These are phyloP conservation scores for Eptatretus burgeri DNA, from an alignment of 2,113 vertebrate genomes.

Conservation along the genomic window DNA sequence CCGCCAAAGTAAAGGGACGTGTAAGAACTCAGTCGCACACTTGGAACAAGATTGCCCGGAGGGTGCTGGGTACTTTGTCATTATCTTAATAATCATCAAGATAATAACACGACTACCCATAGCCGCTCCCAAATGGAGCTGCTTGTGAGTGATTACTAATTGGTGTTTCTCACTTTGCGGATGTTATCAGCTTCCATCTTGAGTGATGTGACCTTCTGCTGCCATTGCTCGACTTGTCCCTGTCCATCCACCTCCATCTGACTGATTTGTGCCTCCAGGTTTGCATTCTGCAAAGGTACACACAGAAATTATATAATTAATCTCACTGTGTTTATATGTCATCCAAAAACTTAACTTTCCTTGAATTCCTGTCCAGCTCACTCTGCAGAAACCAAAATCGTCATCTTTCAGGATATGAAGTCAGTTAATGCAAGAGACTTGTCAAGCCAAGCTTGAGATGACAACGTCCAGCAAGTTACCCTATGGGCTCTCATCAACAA, in stretches of 20 bases:
- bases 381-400: neutral
- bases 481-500: neutral
- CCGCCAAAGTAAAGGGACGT: too few species aligned
- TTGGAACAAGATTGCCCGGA: too few species aligned
- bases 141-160: neutral
- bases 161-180: slow-evolving; percentile 13
- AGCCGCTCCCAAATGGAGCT: neutral
- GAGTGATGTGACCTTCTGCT: slow-evolving; percentile 13
- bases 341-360: too few species aligned
- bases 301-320: neutral
- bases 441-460: neutral
- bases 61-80: too few species aligned
- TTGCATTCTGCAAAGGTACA: slow-evolving; percentile 13
- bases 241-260: slow-evolving; percentile 15
- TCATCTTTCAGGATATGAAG: neutral
- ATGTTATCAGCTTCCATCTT: slow-evolving; percentile 19
- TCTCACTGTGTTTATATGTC: neutral
- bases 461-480: neutral
- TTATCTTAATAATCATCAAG: too few species aligned
- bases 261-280: slow-evolving; percentile 13
- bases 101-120: too few species aligned
- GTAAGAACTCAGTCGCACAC: too few species aligned
- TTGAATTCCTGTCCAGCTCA: too few species aligned
- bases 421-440: neutral
- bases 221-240: slow-evolving; percentile 16